Conservation (phyloP, 2,113 vertebrate species). For the Laterallus jamaicensis region DNA sequence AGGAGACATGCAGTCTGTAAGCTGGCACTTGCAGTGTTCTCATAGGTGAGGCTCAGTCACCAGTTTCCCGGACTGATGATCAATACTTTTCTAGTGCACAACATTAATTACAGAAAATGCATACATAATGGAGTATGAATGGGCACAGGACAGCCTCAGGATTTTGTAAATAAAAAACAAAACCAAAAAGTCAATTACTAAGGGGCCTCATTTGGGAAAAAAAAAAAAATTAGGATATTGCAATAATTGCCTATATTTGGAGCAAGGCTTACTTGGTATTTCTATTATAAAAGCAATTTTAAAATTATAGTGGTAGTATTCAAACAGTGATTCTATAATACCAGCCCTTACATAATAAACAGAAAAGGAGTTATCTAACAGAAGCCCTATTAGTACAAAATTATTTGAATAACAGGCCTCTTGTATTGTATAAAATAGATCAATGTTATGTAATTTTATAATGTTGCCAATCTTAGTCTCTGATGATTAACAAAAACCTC, state of each 20-base stretch:
- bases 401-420: slow-evolving; percentile 22
- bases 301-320: slow-evolving; percentile 51
- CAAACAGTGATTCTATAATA: slow-evolving; percentile 40
- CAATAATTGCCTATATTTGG: slow-evolving; percentile 32
- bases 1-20: not conserved
- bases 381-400: slow-evolving; percentile 48
- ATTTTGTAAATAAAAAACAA: not conserved
- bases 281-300: slow-evolving; percentile 37
- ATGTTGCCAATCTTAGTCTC: slow-evolving; percentile 9
- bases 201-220: not conserved
- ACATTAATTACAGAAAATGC: slow-evolving; percentile 1
- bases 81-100: not conserved
- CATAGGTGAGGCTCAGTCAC: not conserved
- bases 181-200: not conserved
- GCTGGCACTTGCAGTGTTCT: not conserved
- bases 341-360: slow-evolving; percentile 45
- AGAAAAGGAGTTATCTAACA: slow-evolving; percentile 59
- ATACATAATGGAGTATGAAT: not conserved
- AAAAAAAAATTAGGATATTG: not conserved
- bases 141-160: not conserved
- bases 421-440: slow-evolving; percentile 44
- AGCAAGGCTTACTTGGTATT: slow-evolving; percentile 10
- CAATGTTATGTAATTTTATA: slow-evolving; percentile 36
- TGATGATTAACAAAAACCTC: slow-evolving; percentile 26
- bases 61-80: not conserved